Evolutionary conservation across 2,113 vertebrate genomes (phyloP).

Genomic region (Malurus cyaneus): DNA sequence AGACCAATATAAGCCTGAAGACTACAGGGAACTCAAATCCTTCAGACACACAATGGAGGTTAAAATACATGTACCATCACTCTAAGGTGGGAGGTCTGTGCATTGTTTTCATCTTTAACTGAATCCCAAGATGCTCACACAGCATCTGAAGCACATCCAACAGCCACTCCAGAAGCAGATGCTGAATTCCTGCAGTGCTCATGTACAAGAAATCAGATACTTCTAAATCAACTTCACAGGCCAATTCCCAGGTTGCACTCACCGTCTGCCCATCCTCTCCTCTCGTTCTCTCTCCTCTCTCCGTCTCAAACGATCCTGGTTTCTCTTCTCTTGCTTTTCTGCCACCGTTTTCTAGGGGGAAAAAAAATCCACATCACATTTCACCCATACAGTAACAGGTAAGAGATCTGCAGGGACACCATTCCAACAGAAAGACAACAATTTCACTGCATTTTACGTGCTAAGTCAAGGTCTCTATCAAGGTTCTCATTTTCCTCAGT

Average conservation of each 20-base stretch:
- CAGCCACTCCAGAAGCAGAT: background rate
- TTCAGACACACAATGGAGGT: background rate
- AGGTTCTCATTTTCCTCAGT: background rate
- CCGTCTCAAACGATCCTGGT: constrained; percentile 93
- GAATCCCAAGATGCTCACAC: background rate
- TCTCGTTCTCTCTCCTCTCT: constrained; percentile 96
- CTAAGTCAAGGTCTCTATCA: background rate
- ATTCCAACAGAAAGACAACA: background rate
- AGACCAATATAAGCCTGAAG: background rate
- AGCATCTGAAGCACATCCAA: background rate
- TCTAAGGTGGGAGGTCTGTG: background rate
- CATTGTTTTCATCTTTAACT: background rate
- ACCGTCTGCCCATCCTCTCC: constrained; percentile 83
- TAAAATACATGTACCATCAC: background rate
- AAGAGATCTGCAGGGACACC: background rate
- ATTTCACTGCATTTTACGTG: background rate
- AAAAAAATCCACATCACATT: background rate
- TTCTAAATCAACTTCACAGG: background rate
- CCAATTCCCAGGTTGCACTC: background rate
- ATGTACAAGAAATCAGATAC: background rate
- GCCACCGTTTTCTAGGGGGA: constrained; percentile 90
- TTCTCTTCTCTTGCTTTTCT: constrained; percentile 95
- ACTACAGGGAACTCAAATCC: background rate
- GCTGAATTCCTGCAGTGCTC: background rate
- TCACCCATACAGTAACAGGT: background rate